These are phyloP conservation scores for Acridotheres tristis DNA, from an alignment of 2,797 vertebrate species.

Conservation along the genomic window DNA sequence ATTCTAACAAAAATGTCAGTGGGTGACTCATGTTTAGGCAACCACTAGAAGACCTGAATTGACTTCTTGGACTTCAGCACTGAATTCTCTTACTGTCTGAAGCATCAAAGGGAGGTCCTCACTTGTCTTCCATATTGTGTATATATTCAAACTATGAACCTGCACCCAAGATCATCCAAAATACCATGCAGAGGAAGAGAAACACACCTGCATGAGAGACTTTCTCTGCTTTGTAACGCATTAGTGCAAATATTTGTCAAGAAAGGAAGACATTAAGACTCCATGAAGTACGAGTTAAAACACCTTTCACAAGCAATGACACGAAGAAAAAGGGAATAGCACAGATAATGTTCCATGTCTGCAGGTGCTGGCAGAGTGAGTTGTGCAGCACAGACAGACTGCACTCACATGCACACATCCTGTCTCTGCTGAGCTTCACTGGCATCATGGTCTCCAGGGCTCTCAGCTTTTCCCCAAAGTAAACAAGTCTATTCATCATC, in stretches of 20 bases:
- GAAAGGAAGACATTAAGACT: not conserved
- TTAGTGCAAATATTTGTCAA: not conserved
- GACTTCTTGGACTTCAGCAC: not conserved
- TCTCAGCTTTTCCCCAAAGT: not conserved
- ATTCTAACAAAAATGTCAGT: not conserved
- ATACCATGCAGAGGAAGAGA: not conserved
- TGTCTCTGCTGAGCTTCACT: not conserved
- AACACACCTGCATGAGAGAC: not conserved
- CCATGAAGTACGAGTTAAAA: not conserved
- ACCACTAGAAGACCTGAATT: not conserved
- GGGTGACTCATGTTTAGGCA: not conserved
- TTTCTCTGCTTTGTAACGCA: not conserved
- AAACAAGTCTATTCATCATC: slow-evolving; percentile 15
- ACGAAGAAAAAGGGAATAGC: not conserved
- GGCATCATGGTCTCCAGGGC: not conserved
- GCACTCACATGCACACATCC: not conserved
- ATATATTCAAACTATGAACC: not conserved
- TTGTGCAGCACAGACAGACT: not conserved
- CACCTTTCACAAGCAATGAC: not conserved
- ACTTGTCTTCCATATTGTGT: not conserved
- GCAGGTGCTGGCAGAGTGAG: not conserved
- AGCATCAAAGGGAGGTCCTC: not conserved
- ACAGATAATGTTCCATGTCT: not conserved
- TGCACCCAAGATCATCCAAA: not conserved
- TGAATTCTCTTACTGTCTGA: not conserved